Evolutionary conservation across 2,888 invertebrate genomes (phyloP).

Genomic region (Eustalomyia histrio): DNA sequence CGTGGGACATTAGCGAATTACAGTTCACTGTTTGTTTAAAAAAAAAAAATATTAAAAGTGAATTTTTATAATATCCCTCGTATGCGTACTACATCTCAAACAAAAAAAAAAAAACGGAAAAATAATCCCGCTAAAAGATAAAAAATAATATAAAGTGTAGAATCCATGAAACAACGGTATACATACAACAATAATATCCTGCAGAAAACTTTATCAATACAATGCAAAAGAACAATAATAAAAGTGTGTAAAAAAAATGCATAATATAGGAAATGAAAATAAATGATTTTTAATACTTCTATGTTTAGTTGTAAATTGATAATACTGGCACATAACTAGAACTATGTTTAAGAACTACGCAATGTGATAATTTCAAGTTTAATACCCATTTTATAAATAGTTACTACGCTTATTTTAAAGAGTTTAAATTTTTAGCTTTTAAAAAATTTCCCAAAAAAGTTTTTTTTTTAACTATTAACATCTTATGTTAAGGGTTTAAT

Average conservation of each 20-base stretch:
- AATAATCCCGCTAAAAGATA: not conserved
- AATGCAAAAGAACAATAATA: constrained; percentile 15
- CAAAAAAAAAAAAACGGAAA: not conserved
- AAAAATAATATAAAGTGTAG: not conserved
- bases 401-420: too few relatives aligned
- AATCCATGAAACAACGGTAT: not conserved
- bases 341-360: not conserved
- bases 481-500: too few relatives aligned
- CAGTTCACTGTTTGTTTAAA: too few relatives aligned
- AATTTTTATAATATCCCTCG: too few relatives aligned
- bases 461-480: too few relatives aligned
- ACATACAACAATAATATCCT: constrained; percentile 1
- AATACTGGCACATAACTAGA: not conserved
- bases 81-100: not conserved
- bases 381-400: too few relatives aligned
- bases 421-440: too few relatives aligned
- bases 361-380: too few relatives aligned
- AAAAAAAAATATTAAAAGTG: too few relatives aligned
- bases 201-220: constrained; percentile 9
- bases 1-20: too few relatives aligned
- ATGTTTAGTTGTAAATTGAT: constrained; percentile 14
- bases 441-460: too few relatives aligned
- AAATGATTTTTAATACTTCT: constrained; percentile 42
- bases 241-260: not conserved
- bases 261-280: constrained; percentile 44